Evolutionary conservation across 1,140 invertebrate species (phyloP).

Genomic region (Drosophila nasuta): DNA sequence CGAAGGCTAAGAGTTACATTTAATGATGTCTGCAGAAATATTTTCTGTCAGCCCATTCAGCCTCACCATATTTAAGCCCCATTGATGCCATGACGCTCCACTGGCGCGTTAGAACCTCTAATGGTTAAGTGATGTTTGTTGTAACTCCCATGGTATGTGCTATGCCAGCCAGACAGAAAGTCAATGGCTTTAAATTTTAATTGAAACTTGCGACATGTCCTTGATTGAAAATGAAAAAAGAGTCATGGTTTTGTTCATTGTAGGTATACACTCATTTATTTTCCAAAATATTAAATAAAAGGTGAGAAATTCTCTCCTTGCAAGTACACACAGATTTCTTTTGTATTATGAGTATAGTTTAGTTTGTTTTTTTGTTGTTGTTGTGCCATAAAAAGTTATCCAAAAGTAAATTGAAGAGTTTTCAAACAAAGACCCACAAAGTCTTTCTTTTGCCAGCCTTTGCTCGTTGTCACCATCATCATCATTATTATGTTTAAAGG

Average conservation of each 20-base stretch:
- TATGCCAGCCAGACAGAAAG: neutral
- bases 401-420: slow-evolving; percentile 68
- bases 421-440: slow-evolving; percentile 54
- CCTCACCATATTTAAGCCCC: slow-evolving; percentile 5
- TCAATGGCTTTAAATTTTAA: slow-evolving; percentile 29
- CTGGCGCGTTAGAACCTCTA: slow-evolving; percentile 14
- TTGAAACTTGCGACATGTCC: slow-evolving; percentile 43
- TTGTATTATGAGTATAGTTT: slow-evolving; percentile 61
- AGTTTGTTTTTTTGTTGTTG: slow-evolving; percentile 27
- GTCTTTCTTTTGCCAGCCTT: slow-evolving; percentile 22
- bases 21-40: slow-evolving; percentile 77
- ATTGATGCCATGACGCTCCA: slow-evolving; percentile 13
- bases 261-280: slow-evolving; percentile 66
- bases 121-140: slow-evolving; percentile 51
- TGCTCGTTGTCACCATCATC: slow-evolving; percentile 57
- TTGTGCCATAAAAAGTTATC: slow-evolving; percentile 73
- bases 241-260: slow-evolving; percentile 34
- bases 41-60: slow-evolving; percentile 53
- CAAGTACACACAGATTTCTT: slow-evolving; percentile 55
- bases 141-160: neutral
- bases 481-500: slow-evolving; percentile 28
- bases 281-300: slow-evolving; percentile 69
- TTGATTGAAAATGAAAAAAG: neutral
- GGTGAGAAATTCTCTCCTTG: slow-evolving; percentile 60
- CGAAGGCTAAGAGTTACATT: slow-evolving; percentile 57